Evolutionary conservation across 2,888 invertebrate species (phyloP), one percentile per base, ranked within the genome.

Genomic region (Elegia similella): DNA sequence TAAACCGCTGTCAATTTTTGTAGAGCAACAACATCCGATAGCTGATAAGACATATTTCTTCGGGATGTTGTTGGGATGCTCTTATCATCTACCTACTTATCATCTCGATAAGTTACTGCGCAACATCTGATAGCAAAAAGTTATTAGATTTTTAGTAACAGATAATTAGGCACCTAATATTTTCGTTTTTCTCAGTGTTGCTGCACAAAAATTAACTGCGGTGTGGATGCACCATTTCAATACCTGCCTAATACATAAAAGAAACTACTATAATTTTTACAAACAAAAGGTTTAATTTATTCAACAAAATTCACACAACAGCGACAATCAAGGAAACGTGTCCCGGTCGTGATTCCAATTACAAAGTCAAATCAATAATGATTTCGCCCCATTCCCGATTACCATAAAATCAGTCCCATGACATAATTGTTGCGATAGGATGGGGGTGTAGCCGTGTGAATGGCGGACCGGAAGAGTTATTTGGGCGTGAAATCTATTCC

Each of bases 361-460:
- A 75, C 64, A 71, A 72, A 78, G 76, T 76, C 73, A 75, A 84
- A 80, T 82, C 75, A 76, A 78, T 80, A 76, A 77, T 76, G 69
- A 76, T 74, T 73, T 68, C 78, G 75, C 73, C 68, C 74, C 75
- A 76, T 76, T 75, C 67, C 68, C 74, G 75, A 88, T 88, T 88
- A 87, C 79, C 86, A 89, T 88, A 82, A 88, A 88, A 85, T 84
- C 82, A 82, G 78, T 88, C 89, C 82, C 89, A 89, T 82, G 88
- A 75, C 75, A 67, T 73, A 70, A 79, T 80, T 80, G 76, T 78
- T 70, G 5, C 23, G 23, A 23, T 60, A 60, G 59, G 60, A 68
- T 69, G 80, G 73, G 80, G 78, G 80, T 73, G 78, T 70, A 8
- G 23, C 64, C 75, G 79, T 79, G 80, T 75, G 78, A 72, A 73